Evolutionary conservation across 2,888 invertebrate genomes (phyloP), one percentile per base, ranked within the genome.

Genomic region (Thecophora atra): DNA sequence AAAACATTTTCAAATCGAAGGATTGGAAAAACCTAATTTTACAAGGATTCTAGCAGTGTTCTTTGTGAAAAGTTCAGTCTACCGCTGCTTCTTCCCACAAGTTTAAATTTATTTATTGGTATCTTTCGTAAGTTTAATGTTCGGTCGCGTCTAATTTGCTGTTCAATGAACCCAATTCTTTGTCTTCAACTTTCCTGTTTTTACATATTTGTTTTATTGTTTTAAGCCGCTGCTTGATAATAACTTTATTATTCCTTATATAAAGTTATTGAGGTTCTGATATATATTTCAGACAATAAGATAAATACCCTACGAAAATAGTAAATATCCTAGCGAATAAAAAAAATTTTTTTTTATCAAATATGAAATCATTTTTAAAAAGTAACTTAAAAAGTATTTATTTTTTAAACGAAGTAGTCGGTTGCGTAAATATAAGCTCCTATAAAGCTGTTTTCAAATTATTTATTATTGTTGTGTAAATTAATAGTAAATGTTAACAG

Each of bases 161-260:
- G 81, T 81, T 78, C 81, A 80, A 80, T 81, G 81, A 81, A 74
- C 75, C 70, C 67, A 28, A 64, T 47, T 47, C 15, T 47, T 17
- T 47, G 11, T 47, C 47, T 47, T 47, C 47, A 17, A n/a, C 17
- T 47, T 47, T 11, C 11, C 47, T 44, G 44, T 44, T 15, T 47
- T 47, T 5, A 47, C 47, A n/a, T 47, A 47, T 47, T 5, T 47
- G n/a, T 11, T 47, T n/a, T 3, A 4, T 5, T 8, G n/a, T 47
- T 17, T 47, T n/a, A 47, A 47, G 11, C 17, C 17, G 15, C 47
- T 47, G 6, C 11, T n/a, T 11, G 47, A 47, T n/a, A 47, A 47
- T 47, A 17, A 47, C 15, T 47, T 47, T 1, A 3, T 17, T 17
- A 11, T 47, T 47, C 13, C 11, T 47, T 17, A 47, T 4, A 37